Evolutionary conservation across 1,140 invertebrate species (phyloP), one percentile per base, ranked within the genome.

Genomic region (Nomia melanderi): DNA sequence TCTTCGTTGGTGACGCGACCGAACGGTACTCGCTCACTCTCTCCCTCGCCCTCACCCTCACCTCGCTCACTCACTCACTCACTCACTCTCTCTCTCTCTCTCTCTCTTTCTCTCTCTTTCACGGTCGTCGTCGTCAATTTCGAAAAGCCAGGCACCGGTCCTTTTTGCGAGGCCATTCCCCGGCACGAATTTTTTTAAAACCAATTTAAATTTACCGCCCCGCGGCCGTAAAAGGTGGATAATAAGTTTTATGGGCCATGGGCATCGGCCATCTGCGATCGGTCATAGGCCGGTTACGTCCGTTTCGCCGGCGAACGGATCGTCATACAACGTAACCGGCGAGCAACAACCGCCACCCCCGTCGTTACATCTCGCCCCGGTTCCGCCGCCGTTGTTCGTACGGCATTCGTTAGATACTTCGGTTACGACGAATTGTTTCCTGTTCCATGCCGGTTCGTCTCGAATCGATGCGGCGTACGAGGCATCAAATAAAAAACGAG

Each of bases 161-260:
- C 65, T 54, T 80, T 77, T 80, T 77, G 73, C 77, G 41, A 77
- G 81, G 56, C 82, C 56, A 83, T 84, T 79, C 73, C 64, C 73
- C 82, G 71, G 54, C 65, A 57, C 70, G 83, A 84, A 81, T 85
- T 84, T 85, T 85, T 50, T 85, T 81, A 84, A 84, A 85, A 85
- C 83, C 83, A 85, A 83, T 85, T 85, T 85, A 85, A 84, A 84
- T 85, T 85, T 85, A 84, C 78, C 83, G 84, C 82, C 82, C 71
- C 20, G n/a, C n/a, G 67, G 76, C 84, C 81, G 85, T 88, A 88
- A 88, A 88, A 84, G 82, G 85, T 77, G 82, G 84, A 88, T 85
- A 88, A 87, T 88, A 88, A 88, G 85, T 88, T 88, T 88, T 86
- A 88, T 88, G 84, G 84, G 69, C 82, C 80, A 76, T 87, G 74